Evolutionary conservation across 1,140 invertebrate genomes (phyloP).

Genomic region (Pantala flavescens): DNA sequence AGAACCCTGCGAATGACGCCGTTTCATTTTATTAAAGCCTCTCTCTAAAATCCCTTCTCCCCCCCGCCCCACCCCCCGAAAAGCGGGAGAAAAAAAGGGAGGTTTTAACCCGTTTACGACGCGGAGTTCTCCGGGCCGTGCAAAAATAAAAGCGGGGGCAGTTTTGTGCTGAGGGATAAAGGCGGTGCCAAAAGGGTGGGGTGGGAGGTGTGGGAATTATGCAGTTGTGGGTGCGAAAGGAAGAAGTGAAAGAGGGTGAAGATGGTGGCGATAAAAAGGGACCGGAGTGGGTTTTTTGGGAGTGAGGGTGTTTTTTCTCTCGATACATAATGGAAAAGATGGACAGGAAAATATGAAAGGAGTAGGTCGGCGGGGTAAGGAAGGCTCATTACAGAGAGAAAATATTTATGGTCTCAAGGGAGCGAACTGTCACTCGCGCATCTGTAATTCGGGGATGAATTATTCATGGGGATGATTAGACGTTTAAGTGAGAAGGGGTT

Average conservation of each 20-base stretch:
- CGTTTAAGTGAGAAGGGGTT: neutral
- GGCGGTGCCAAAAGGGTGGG: neutral
- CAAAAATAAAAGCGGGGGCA: conserved; percentile 5
- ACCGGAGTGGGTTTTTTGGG: neutral
- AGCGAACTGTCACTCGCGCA: too few relatives aligned
- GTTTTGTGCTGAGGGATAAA: neutral
- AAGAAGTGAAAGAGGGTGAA: neutral
- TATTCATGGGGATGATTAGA: neutral
- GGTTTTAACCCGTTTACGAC: conserved; percentile 8
- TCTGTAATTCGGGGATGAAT: too few relatives aligned
- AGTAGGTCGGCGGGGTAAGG: too few relatives aligned
- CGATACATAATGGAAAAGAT: too few relatives aligned
- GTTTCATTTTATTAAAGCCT: conserved; percentile 10
- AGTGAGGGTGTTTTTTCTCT: neutral
- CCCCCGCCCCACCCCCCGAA: neutral
- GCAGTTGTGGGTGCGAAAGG: neutral
- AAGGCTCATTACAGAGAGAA: too few relatives aligned
- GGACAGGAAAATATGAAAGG: too few relatives aligned
- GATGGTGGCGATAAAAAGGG: neutral
- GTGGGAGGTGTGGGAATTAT: neutral
- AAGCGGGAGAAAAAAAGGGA: neutral
- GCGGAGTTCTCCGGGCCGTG: neutral
- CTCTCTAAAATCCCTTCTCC: neutral
- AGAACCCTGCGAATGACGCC: conserved; percentile 6
- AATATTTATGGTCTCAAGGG: too few relatives aligned